phyloP scores from a whole-genome alignment of 2,113 vertebrate species.

The Poicephalus meyeri region DNA sequence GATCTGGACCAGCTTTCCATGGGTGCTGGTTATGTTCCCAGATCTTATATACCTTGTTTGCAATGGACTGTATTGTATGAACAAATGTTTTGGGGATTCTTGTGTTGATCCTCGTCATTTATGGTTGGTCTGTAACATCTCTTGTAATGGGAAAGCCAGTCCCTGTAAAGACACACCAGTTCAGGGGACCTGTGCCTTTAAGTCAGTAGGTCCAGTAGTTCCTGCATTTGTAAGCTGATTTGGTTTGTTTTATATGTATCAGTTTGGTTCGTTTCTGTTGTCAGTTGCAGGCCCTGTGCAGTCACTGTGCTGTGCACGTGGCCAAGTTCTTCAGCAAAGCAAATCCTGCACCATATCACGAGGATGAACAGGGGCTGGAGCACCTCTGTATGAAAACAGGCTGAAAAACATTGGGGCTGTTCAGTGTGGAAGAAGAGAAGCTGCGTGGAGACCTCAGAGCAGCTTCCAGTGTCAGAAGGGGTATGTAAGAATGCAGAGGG shows the following conservation, averaged over 20 bases:
- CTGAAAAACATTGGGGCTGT: neutral
- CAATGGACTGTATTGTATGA: neutral
- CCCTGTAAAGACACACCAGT: neutral
- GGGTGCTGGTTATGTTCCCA: neutral
- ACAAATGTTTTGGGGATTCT: neutral
- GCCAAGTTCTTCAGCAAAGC: neutral
- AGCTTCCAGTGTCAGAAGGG: neutral
- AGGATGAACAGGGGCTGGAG: neutral
- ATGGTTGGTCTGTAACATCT: neutral
- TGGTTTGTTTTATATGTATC: neutral
- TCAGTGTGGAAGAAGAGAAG: neutral
- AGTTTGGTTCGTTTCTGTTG: accelerated
- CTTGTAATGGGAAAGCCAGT: neutral
- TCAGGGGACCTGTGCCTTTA: neutral
- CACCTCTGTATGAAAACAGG: neutral
- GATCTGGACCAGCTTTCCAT: neutral
- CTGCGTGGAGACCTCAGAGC: neutral
- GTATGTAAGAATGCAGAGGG: neutral
- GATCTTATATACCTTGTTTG: neutral
- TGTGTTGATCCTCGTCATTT: neutral
- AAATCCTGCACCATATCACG: neutral
- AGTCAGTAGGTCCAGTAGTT: neutral
- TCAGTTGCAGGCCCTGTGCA: neutral
- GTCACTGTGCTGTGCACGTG: neutral
- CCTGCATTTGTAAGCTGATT: neutral